phyloP scores from a whole-genome alignment of 1,140 invertebrate genomes.

The Aplysia californica region DNA sequence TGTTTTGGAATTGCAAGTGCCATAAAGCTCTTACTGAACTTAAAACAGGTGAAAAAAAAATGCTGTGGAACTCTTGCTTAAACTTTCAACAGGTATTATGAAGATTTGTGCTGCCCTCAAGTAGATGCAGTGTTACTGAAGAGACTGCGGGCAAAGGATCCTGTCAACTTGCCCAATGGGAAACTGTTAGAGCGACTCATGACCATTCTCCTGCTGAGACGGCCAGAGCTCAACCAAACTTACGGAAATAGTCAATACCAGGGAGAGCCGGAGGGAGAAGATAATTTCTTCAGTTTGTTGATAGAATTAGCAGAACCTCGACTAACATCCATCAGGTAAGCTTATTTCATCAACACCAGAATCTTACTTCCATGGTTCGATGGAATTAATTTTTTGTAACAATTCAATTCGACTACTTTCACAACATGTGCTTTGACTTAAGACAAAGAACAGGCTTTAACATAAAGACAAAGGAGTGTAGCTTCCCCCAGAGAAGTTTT shows the following conservation, averaged over 20 bases:
- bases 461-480: no score
- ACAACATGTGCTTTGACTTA: no score
- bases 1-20: neutral
- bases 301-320: constrained; percentile 49
- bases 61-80: neutral
- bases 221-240: neutral
- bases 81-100: constrained; percentile 57
- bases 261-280: constrained; percentile 2
- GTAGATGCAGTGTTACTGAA: constrained; percentile 51
- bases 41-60: neutral
- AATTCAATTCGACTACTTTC: no score
- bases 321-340: constrained; percentile 51
- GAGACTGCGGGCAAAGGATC: constrained; percentile 46
- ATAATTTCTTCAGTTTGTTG: constrained; percentile 45
- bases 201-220: constrained; percentile 41
- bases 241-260: no score
- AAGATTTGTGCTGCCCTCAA: constrained; percentile 56
- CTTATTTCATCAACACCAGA: no score
- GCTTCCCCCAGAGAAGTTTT: no score
- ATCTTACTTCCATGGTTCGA: no score
- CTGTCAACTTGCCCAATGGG: constrained; percentile 56
- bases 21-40: neutral
- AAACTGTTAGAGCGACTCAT: constrained; percentile 64
- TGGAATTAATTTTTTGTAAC: no score
- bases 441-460: no score